Percentiles rank a stretch among this genome's conserved stretches.
These are phyloP conservation scores for Vireo griseus DNA, from an alignment of 2,797 vertebrate species.

Conservation along the genomic window DNA sequence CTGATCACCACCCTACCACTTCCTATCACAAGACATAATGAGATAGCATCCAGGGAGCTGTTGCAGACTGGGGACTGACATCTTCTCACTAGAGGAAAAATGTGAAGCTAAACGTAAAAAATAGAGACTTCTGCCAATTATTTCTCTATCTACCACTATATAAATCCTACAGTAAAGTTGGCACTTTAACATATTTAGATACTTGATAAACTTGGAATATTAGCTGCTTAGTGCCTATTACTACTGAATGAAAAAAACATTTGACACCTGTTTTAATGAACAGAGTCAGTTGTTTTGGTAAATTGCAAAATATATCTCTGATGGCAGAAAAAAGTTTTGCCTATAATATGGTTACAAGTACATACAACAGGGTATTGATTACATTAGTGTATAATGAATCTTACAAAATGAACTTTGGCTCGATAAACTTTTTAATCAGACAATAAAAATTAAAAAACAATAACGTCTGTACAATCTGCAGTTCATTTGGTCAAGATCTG, in stretches of 20 bases:
- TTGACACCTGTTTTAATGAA: not conserved
- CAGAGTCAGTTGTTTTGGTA: not conserved
- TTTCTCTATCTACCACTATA: not conserved
- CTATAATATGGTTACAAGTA: not conserved
- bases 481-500: not conserved
- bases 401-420: not conserved
- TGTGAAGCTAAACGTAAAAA: not conserved
- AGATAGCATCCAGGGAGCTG: not conserved
- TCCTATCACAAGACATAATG: not conserved
- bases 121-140: not conserved
- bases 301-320: not conserved
- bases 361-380: not conserved
- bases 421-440: not conserved
- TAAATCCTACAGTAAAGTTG: not conserved
- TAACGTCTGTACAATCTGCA: not conserved
- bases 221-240: not conserved
- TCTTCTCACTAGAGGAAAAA: not conserved
- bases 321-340: not conserved
- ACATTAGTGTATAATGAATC: not conserved
- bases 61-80: not conserved
- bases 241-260: not conserved
- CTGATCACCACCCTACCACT: not conserved
- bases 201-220: not conserved
- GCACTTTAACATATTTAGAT: not conserved
- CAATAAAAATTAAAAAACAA: not conserved